A percentile compares a stretch with the other conserved stretches of the same genome.
Evolutionary conservation across 1,140 invertebrate species (phyloP).

Genomic region (honey bee (Apis mellifera)): DNA sequence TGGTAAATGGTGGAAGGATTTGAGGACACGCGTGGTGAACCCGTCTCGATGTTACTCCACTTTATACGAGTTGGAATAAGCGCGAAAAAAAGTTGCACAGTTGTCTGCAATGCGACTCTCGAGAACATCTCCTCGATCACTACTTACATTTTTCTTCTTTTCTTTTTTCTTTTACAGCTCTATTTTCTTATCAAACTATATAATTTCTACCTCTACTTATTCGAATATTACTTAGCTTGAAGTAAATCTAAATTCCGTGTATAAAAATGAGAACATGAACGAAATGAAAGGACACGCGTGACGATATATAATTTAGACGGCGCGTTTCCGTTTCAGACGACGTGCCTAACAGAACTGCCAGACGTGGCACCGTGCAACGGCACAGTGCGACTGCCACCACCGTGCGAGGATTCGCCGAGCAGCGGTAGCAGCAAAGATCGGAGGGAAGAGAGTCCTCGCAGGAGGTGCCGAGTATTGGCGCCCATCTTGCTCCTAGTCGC

Average conservation of each 20-base stretch:
- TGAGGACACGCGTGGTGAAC: neutral
- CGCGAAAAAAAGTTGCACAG: slow-evolving; percentile 52
- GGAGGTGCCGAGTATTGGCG: slow-evolving; percentile 78
- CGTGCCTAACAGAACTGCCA: slow-evolving; percentile 82
- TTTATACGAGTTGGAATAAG: slow-evolving; percentile 60
- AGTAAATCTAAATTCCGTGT: no score
- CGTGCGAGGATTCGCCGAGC: slow-evolving; percentile 77
- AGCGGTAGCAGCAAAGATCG: slow-evolving; percentile 79
- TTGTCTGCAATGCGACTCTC: slow-evolving; percentile 56
- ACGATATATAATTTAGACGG: neutral
- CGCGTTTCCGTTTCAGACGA: slow-evolving; percentile 74
- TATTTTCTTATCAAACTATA: no score
- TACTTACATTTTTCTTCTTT: neutral
- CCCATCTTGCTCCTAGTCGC: slow-evolving; percentile 78
- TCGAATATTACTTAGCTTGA: no score
- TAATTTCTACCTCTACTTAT: no score
- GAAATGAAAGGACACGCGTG: no score
- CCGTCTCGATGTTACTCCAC: slow-evolving; percentile 42
- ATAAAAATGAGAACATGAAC: neutral
- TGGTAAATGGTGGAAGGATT: neutral
- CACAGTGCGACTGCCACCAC: slow-evolving; percentile 77
- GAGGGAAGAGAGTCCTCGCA: slow-evolving; percentile 73
- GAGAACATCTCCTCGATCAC: neutral
- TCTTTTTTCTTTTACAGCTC: no score
- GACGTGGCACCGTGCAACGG: slow-evolving; percentile 81